Evolutionary conservation across 2,888 invertebrate genomes (phyloP).

Genomic region (Drosophila eohydei): DNA sequence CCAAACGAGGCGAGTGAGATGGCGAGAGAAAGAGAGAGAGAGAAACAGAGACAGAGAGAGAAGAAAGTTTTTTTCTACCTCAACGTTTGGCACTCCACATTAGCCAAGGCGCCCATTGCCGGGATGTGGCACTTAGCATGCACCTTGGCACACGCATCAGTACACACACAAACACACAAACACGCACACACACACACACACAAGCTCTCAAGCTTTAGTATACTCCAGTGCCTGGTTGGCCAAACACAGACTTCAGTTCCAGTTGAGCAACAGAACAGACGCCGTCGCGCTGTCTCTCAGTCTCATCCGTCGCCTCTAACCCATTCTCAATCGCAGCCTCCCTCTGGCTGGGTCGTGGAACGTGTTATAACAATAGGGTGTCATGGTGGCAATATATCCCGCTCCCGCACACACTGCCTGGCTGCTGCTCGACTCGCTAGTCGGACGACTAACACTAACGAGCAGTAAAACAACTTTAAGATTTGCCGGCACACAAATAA

Average conservation of each 20-base stretch:
- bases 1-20: conserved; percentile 27
- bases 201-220: conserved; percentile 52
- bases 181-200: conserved; percentile 15
- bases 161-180: conserved; percentile 39
- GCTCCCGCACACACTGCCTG: not conserved
- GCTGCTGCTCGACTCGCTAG: conserved; percentile 1
- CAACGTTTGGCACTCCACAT: not conserved
- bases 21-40: not conserved
- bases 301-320: not conserved
- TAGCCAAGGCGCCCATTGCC: conserved; percentile 11
- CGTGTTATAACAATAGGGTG: conserved; percentile 78
- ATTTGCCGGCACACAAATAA: conserved; percentile 76
- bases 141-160: conserved; percentile 69
- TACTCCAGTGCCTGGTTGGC: conserved; percentile 64
- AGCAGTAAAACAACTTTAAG: conserved; percentile 81
- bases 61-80: not conserved
- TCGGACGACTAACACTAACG: conserved; percentile 71
- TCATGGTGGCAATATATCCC: conserved; percentile 44
- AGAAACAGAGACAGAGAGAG: no score
- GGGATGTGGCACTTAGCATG: conserved; percentile 72
- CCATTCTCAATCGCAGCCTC: conserved; percentile 7
- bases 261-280: conserved; percentile 20
- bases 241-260: conserved; percentile 60
- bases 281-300: conserved; percentile 17
- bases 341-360: conserved; percentile 57